phyloP scores from a whole-genome alignment of 2,888 invertebrate genomes.

The Dilophus febrilis region DNA sequence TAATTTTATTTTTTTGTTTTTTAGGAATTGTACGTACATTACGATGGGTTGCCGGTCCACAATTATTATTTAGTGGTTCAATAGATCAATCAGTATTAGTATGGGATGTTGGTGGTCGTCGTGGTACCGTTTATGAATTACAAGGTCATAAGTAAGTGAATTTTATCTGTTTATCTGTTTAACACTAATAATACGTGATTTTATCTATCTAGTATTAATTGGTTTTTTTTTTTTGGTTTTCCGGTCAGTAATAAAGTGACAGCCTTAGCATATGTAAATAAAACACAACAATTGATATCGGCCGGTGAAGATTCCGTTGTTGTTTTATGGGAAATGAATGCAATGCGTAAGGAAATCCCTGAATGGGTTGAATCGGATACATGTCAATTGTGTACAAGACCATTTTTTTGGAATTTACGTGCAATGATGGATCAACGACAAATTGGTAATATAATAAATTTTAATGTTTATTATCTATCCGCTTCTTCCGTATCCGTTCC shows the following conservation, averaged over 20 bases:
- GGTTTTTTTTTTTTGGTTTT: slow-evolving; percentile 15
- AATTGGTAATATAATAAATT: slow-evolving; percentile 32
- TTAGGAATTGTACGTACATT: slow-evolving; percentile 72
- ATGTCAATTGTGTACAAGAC: slow-evolving; percentile 85
- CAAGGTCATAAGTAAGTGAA: slow-evolving; percentile 66
- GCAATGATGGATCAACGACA: slow-evolving; percentile 98
- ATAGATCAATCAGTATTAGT: slow-evolving; percentile 91
- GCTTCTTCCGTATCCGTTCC: not conserved
- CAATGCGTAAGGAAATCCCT: slow-evolving; percentile 78
- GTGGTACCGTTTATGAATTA: slow-evolving; percentile 92
- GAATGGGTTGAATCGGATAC: slow-evolving; percentile 89
- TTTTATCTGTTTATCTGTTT: slow-evolving; percentile 2
- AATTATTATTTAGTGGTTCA: slow-evolving; percentile 88
- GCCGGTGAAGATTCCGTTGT: slow-evolving; percentile 84
- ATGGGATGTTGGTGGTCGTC: slow-evolving; percentile 96
- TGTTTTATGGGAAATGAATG: slow-evolving; percentile 90
- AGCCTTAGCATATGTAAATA: slow-evolving; percentile 66
- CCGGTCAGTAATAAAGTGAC: slow-evolving; percentile 68
- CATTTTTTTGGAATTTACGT: slow-evolving; percentile 97
- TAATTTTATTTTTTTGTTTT: too few relatives aligned
- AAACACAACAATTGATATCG: slow-evolving; percentile 66
- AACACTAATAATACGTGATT: not conserved
- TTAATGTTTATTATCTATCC: not conserved
- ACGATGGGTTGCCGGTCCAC: slow-evolving; percentile 83
- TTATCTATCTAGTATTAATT: slow-evolving; percentile 3